Evolutionary conservation across 1,140 invertebrate genomes (phyloP).

Genomic region (Chelonus insularis): DNA sequence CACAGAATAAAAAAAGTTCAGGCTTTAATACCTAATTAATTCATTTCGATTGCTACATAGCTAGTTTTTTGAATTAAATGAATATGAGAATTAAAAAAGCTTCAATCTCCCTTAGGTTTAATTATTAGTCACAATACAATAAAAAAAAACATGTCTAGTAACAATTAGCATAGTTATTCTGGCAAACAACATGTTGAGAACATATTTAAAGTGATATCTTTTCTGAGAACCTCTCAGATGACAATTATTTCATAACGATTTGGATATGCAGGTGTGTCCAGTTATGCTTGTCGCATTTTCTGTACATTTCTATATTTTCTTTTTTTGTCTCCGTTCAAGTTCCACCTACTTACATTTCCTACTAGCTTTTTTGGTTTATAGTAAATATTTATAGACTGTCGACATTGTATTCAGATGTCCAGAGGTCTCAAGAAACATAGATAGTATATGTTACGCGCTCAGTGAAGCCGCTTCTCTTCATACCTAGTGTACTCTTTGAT

Average conservation of each 20-base stretch:
- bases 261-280: conserved; percentile 21
- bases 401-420: conserved; percentile 46
- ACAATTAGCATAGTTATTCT: too few relatives aligned
- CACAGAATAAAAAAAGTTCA: too few relatives aligned
- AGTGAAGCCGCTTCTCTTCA: not conserved
- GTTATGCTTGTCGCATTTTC: conserved; percentile 16
- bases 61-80: too few relatives aligned
- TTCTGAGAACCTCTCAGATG: conserved; percentile 37
- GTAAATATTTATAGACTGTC: conserved; percentile 42
- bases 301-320: conserved; percentile 1
- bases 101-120: too few relatives aligned
- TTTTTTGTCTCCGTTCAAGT: conserved; percentile 15
- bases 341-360: conserved; percentile 1
- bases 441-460: conserved; percentile 27
- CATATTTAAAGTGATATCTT: too few relatives aligned
- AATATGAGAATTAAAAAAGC: too few relatives aligned
- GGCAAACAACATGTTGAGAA: too few relatives aligned
- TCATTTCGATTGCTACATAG: too few relatives aligned
- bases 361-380: conserved; percentile 43
- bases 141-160: too few relatives aligned
- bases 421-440: conserved; percentile 32
- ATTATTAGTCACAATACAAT: too few relatives aligned
- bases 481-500: too few relatives aligned
- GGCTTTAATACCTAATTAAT: too few relatives aligned
- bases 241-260: conserved; percentile 47